These are phyloP conservation scores for Drosophila gaucha DNA, from an alignment of 2,888 invertebrate genomes.

Conservation along the genomic window DNA sequence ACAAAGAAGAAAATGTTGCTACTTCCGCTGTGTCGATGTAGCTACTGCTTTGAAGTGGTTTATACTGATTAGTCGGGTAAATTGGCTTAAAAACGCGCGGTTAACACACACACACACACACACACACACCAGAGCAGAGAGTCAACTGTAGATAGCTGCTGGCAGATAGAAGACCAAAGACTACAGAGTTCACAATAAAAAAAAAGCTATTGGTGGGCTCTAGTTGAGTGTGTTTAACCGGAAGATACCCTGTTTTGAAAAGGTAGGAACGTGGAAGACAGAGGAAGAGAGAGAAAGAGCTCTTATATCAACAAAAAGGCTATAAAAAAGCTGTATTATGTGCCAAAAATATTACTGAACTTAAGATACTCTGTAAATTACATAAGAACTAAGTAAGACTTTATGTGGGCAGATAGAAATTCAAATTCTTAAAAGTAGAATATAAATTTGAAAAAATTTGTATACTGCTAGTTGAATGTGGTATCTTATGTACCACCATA, in stretches of 20 bases:
- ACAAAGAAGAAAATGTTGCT: slow-evolving; percentile 63
- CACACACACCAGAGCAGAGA: neutral
- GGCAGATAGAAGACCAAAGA: slow-evolving; percentile 19
- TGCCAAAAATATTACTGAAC: no score
- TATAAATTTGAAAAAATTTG: no score
- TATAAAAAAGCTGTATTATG: neutral
- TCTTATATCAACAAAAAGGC: neutral
- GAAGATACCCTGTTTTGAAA: slow-evolving; percentile 1
- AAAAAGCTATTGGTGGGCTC: neutral
- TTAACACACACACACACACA: slow-evolving; percentile 23
- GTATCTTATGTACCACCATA: no score
- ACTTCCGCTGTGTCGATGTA: slow-evolving; percentile 14
- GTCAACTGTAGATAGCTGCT: slow-evolving; percentile 8
- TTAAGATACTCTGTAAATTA: neutral
- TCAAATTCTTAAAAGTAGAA: no score
- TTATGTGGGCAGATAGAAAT: no score
- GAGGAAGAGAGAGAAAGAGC: neutral
- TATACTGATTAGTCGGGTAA: slow-evolving; percentile 75
- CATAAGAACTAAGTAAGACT: no score
- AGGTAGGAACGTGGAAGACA: accelerated
- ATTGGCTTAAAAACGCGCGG: slow-evolving; percentile 70
- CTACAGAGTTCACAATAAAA: slow-evolving; percentile 13
- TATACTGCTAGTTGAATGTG: no score
- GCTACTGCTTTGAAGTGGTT: slow-evolving; percentile 75
- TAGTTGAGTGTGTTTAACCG: neutral